Evolutionary conservation across 1,140 invertebrate genomes (phyloP), one percentile per base, ranked within the genome.

Genomic region (Penaeus chinensis): DNA sequence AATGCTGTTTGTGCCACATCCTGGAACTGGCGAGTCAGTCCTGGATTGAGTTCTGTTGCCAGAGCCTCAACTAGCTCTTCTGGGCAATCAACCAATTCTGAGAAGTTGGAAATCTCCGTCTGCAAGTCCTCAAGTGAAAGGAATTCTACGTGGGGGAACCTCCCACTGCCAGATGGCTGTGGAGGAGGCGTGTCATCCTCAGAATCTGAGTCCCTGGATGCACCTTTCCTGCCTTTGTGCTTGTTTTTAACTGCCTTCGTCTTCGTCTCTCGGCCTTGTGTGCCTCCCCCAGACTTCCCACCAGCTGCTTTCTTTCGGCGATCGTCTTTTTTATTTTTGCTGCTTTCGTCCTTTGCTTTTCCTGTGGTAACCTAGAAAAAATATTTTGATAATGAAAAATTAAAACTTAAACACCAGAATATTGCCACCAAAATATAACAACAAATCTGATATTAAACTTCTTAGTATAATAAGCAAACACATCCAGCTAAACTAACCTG

Each of bases 251-350:
- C 96, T 11, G 97, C 96, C 92, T 98, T 98, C 0, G 96, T 99
- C 93, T 98, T 99, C 0, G 97, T 98, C 93, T 99, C 98, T 83
- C 98, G 93, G 1, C 98, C 98, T 93, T 98, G 97, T 60, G 95
- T 95, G 20, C 97, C 97, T 62, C 98, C 97, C 54, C 97, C 97
- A 74, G 94, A 94, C 94, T 98, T 98, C 7, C 97, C 97, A 87
- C 94, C 94, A 54, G 95, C 92, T 3, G 97, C 96, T 92, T 98
- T 98, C 91, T 97, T 97, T 88, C 96, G 94, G 62, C 97, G 93
- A 91, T 98, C 97, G 79, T 98, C 97, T 91, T 96, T 95, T 89
- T 95, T 95, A 90, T 96, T 96, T 18, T 94, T 92, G 93, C 96
- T 96, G 37, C 91, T 91, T 47, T 95, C 94, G 37, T 91, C 91